Conservation (phyloP, 2,113 vertebrate species). For the Pangasianodon gigas region DNA sequence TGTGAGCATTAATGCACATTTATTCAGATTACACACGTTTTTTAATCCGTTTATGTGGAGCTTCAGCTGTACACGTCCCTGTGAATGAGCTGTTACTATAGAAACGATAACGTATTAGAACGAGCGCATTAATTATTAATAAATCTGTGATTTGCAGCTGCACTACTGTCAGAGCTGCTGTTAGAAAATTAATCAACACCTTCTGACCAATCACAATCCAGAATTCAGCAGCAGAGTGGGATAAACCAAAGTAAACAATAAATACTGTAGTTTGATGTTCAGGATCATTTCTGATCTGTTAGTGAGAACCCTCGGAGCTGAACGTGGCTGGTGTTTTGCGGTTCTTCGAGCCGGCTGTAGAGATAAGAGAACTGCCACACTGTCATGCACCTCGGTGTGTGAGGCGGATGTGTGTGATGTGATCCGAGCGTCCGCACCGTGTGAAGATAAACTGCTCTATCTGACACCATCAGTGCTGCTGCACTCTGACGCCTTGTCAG, state of each 20-base stretch:
- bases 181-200: neutral
- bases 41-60: neutral
- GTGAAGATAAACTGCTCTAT: constrained; percentile 51
- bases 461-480: constrained; percentile 55
- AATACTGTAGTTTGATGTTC: neutral
- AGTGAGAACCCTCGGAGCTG: neutral
- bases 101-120: neutral
- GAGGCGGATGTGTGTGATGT: constrained; percentile 45
- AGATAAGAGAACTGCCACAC: constrained; percentile 35
- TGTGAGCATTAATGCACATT: neutral
- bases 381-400: constrained; percentile 16
- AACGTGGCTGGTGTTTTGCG: neutral
- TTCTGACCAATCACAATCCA: neutral
- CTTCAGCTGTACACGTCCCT: neutral
- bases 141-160: neutral
- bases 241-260: neutral
- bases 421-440: constrained; percentile 49
- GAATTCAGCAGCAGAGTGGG: neutral
- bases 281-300: neutral
- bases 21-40: neutral
- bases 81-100: neutral
- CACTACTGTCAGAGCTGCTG: neutral
- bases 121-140: neutral
- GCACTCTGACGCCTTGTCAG: constrained; percentile 66
- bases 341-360: neutral